Percentiles rank a stretch among this genome's conserved stretches.
phyloP scores from a whole-genome alignment of 2,113 vertebrate species.

The Ochotona curzoniae region DNA sequence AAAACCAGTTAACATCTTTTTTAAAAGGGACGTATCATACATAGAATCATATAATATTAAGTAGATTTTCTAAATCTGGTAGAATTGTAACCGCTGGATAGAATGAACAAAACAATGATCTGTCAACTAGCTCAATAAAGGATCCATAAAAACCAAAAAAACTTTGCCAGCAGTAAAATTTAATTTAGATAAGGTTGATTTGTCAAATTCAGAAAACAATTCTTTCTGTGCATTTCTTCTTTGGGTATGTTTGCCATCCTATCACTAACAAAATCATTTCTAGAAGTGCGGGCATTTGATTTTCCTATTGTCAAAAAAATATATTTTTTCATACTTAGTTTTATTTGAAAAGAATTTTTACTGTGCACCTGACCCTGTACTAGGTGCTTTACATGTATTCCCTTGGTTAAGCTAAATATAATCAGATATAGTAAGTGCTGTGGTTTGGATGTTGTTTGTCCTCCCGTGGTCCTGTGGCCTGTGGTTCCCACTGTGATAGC shows the following conservation, averaged over 20 bases:
- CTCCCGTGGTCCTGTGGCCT: no score
- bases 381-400: neutral
- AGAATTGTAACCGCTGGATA: neutral
- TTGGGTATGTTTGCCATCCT: neutral
- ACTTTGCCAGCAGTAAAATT: neutral
- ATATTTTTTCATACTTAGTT: slow-evolving; percentile 17
- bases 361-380: neutral
- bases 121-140: neutral
- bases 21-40: neutral
- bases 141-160: neutral
- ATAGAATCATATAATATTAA: neutral
- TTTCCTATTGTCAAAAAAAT: neutral
- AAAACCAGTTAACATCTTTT: slow-evolving; percentile 26
- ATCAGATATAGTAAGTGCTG: neutral
- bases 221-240: neutral
- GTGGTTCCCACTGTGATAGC: no score
- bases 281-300: neutral
- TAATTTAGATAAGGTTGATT: slow-evolving; percentile 15
- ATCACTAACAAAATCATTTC: neutral
- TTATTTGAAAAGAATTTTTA: neutral
- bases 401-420: neutral
- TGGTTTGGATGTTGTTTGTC: no score
- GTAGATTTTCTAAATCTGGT: neutral
- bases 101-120: neutral
- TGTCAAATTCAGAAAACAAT: neutral